Evolutionary conservation across 1,140 invertebrate genomes (phyloP).

Genomic region (Anthonomus grandis): DNA sequence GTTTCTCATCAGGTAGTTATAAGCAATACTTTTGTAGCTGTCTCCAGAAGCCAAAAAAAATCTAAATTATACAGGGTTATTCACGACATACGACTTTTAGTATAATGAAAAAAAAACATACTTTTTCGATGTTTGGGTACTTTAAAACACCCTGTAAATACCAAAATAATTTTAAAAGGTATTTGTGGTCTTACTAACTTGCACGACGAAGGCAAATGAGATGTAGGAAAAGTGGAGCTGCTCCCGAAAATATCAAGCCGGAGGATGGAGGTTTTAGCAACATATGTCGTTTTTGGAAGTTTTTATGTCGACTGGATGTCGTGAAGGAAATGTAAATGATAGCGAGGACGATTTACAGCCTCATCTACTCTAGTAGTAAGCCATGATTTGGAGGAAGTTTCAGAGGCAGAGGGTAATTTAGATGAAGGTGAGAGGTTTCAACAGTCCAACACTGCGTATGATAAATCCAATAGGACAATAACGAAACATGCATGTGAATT

Average conservation of each 20-base stretch:
- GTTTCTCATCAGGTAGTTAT: conserved; percentile 34
- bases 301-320: background rate
- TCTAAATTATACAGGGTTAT: too few species aligned
- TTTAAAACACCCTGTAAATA: too few species aligned
- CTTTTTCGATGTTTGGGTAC: too few species aligned
- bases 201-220: background rate
- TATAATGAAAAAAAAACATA: too few species aligned
- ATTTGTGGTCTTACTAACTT: too few species aligned
- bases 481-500: too few species aligned
- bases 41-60: conserved; percentile 26
- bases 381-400: background rate
- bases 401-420: background rate
- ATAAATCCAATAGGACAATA: background rate
- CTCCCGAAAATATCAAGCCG: background rate
- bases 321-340: conserved; percentile 1
- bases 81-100: too few species aligned
- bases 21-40: conserved; percentile 25
- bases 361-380: background rate
- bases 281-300: background rate
- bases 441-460: background rate
- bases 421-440: background rate
- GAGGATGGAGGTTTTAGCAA: background rate
- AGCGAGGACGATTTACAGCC: background rate
- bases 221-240: conserved; percentile 3
- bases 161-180: too few species aligned